Conservation (phyloP, 2,797 vertebrate species). For the Microchirus variegatus region DNA sequence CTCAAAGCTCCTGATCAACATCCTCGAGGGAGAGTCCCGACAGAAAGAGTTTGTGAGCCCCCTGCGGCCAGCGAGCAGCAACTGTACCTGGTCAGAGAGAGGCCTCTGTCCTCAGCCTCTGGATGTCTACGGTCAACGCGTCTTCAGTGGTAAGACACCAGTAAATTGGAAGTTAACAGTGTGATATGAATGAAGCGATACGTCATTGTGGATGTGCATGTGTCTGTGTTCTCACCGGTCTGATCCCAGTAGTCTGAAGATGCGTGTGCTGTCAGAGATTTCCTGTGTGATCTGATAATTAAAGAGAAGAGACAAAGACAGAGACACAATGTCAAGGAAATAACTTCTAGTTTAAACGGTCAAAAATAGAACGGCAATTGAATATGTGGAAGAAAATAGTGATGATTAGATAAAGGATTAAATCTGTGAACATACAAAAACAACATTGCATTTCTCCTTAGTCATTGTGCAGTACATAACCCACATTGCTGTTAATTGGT, state of each 20-base stretch:
- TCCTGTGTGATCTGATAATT: constrained; percentile 93
- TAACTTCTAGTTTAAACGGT: too few relatives aligned
- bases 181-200: constrained; percentile 1
- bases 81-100: constrained; percentile 70
- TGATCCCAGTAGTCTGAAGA: constrained; percentile 98
- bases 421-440: too few relatives aligned
- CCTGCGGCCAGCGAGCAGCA: constrained; percentile 26
- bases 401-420: too few relatives aligned
- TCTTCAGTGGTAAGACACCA: constrained; percentile 72
- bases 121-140: constrained; percentile 61
- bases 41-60: constrained; percentile 12
- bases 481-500: too few relatives aligned
- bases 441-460: too few relatives aligned
- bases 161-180: constrained; percentile 56
- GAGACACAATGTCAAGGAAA: neutral
- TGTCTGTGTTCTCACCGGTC: constrained; percentile 86
- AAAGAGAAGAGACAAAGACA: neutral
- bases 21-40: constrained; percentile 47
- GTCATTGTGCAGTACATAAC: too few relatives aligned
- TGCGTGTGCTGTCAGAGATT: constrained; percentile 96
- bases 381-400: too few relatives aligned
- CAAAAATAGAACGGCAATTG: too few relatives aligned
- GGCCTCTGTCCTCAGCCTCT: constrained; percentile 57
- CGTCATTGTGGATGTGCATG: neutral
- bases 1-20: constrained; percentile 5